Evolutionary conservation across 2,888 invertebrate genomes (phyloP), one percentile per base, ranked within the genome.

Genomic region (Drosophila neonasuta): DNA sequence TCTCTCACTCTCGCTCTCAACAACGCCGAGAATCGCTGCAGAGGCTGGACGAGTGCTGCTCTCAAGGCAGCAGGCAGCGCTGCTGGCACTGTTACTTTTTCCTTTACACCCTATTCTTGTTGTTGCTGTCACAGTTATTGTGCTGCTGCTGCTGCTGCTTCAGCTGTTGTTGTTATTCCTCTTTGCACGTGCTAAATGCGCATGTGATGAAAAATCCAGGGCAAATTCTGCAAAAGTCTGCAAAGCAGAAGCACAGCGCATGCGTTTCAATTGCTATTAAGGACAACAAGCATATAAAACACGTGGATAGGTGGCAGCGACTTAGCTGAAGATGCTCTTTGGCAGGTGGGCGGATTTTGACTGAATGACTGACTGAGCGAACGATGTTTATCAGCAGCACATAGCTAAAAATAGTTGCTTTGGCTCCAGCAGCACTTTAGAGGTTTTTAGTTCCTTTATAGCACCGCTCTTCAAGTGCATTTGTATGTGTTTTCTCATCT

Each of bases 191-290:
- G 68, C 54, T 48, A 29, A 74, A 34, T 86, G 87, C 76, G 87
- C 79, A 81, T 81, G 87, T 86, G 64, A 71, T 68, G 62, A 59
- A 87, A 81, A 75, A 87, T 85, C 87, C 87, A 87, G 81, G 81
- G 71, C 80, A 81, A 70, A 46, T 51, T 54, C 79, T 78, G 74
- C 74, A 77, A 75, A 70, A 36, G 61, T 55, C 79, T 78, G 74
- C 79, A 84, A 32, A n/a, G 20, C 30, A 29, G 17, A 39, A 15
- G 52, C 56, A 3, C 15, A 32, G 56, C 78, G 68, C 86, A 83
- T 63, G 78, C 74, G 68, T 34, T 39, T 5, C 50, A 59, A n/a
- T 34, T 30, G 24, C 11, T 42, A 24, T 24, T 24, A 59, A 66
- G 61, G 65, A 78, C 52, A 77, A 56, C 55, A 77, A 55, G 64